Percentiles rank a stretch among this genome's conserved stretches.
Conservation (phyloP, 2,888 invertebrate species). For the Cephus pulcher region DNA sequence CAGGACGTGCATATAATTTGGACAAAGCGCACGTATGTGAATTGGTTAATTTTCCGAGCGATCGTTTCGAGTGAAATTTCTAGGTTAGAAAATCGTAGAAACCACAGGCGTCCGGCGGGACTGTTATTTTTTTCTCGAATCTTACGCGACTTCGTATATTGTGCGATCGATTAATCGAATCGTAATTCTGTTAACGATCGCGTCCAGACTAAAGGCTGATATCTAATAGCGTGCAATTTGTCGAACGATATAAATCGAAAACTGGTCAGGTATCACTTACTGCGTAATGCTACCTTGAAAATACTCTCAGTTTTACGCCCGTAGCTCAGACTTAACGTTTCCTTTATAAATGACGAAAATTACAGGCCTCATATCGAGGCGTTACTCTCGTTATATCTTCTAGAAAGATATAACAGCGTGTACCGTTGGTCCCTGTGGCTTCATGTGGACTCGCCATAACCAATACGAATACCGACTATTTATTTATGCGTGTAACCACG, state of each 20-base stretch:
- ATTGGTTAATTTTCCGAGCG: too few relatives aligned
- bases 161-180: constrained; percentile 14
- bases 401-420: background rate
- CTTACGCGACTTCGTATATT: background rate
- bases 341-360: constrained; percentile 51
- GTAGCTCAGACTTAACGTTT: constrained; percentile 29
- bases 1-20: too few relatives aligned
- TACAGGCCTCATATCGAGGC: constrained; percentile 40
- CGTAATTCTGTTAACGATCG: constrained; percentile 27
- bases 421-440: background rate
- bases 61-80: too few relatives aligned
- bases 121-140: background rate
- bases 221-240: constrained; percentile 51
- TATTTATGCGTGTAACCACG: background rate
- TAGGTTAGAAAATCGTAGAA: too few relatives aligned
- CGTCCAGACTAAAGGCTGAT: constrained; percentile 1
- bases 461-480: background rate
- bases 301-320: constrained; percentile 25
- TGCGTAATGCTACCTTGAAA: constrained; percentile 53
- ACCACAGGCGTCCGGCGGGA: too few relatives aligned
- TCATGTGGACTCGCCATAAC: background rate
- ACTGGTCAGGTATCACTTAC: constrained; percentile 54
- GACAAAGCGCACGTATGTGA: too few relatives aligned
- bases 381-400: constrained; percentile 26
- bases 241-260: constrained; percentile 56